phyloP scores from a whole-genome alignment of 2,888 invertebrate species.

The Drosophila pseudotalamancana region DNA sequence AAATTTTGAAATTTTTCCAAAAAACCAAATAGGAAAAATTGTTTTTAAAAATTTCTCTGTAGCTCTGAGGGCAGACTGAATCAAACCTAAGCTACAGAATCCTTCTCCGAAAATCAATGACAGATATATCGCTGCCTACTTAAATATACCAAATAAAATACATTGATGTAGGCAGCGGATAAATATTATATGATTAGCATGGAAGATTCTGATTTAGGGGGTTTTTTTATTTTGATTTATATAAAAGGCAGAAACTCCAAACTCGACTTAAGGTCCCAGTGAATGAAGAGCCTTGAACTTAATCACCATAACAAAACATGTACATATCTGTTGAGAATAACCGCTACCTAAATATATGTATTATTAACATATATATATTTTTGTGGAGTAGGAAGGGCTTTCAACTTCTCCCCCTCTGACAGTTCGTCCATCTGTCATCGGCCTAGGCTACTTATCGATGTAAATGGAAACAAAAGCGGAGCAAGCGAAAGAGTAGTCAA shows the following conservation, averaged over 20 bases:
- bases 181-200: no score
- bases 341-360: background rate
- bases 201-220: no score
- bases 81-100: fast-evolving
- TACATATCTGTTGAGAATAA: background rate
- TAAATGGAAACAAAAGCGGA: conserved; percentile 48
- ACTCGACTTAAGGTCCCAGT: no score
- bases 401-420: background rate
- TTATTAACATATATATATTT: background rate
- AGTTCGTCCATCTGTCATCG: background rate
- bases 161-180: no score
- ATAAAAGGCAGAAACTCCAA: no score
- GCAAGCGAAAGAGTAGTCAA: conserved; percentile 1
- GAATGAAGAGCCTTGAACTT: no score
- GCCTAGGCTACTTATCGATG: conserved; percentile 53
- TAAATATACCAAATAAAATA: no score
- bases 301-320: no score
- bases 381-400: background rate
- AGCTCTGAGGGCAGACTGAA: conserved; percentile 5
- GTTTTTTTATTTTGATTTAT: no score
- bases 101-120: background rate
- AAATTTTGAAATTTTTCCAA: conserved; percentile 10
- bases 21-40: conserved; percentile 7
- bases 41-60: background rate
- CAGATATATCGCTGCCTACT: background rate